Conservation (phyloP, 2,888 invertebrate species). For the Darwinula stevensoni region DNA sequence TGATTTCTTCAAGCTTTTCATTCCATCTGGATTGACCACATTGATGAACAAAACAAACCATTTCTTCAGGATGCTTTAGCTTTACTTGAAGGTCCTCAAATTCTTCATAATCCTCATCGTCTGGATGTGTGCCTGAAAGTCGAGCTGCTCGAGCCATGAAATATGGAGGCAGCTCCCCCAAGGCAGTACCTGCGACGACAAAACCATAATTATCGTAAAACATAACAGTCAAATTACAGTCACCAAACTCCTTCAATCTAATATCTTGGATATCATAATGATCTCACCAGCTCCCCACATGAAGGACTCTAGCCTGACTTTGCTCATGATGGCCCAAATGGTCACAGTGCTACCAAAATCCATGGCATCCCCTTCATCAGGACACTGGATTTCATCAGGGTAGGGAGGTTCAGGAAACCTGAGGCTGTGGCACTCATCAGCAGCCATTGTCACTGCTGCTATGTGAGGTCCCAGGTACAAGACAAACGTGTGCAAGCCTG, state of each 20-base stretch:
- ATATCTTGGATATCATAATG: background rate
- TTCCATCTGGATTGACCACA: too few relatives aligned
- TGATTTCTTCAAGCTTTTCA: too few relatives aligned
- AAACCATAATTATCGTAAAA: slow-evolving; percentile 8
- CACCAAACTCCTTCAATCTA: too few relatives aligned
- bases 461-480: slow-evolving; percentile 98
- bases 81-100: slow-evolving; percentile 39
- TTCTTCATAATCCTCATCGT: slow-evolving; percentile 26
- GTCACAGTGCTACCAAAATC: slow-evolving; percentile 31
- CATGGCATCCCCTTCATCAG: too few relatives aligned
- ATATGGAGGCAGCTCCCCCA: slow-evolving; percentile 97
- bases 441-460: slow-evolving; percentile 88
- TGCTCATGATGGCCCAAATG: slow-evolving; percentile 76
- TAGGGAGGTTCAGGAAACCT: slow-evolving; percentile 95
- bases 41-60: too few relatives aligned
- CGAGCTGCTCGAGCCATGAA: slow-evolving; percentile 88
- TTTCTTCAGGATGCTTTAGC: slow-evolving; percentile 14
- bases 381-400: slow-evolving; percentile 90
- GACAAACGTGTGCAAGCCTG: slow-evolving; percentile 92
- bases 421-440: slow-evolving; percentile 79
- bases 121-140: slow-evolving; percentile 20
- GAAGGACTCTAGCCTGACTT: slow-evolving; percentile 80
- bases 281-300: slow-evolving; percentile 56
- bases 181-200: slow-evolving; percentile 52
- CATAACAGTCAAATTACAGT: slow-evolving; percentile 5